Base-by-base conservation (phyloP, 2,113 vertebrate genomes). In the Aplodontia rufa region DNA sequence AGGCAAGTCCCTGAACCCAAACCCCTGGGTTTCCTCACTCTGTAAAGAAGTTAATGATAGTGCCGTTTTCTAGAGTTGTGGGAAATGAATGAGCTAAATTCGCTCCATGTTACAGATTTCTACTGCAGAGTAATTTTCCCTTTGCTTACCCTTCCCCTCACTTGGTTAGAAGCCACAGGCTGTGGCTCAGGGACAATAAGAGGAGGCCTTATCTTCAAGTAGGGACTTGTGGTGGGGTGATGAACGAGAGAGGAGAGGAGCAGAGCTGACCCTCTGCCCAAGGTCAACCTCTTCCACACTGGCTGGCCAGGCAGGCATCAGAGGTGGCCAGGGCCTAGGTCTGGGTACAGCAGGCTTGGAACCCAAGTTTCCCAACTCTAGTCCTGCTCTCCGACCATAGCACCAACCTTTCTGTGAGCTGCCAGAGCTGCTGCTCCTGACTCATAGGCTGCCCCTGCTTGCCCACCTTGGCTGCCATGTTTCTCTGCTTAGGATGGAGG, bases 391-490 rank as follows among this genome's bases (percentile, higher is more conserved):
- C 58, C 10, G 37, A 9, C 12, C 47, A 28, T 35, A 64, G 47
- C 53, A 24, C 4, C 26, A 20, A 1, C 28, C 32, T 5, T 2
- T 45, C 55, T 37, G 10, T 49, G 69, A 47, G 35, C 66, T 47
- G 83, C 4, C 6, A 28, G 12, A 26, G 19, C n/a, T 40, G 5
- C 42, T 26, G 30, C 26, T 85, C 37, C n/a, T 9, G 16, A 12
- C 16, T 62, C 83, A 28, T 0, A 45, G 13, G n/a, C n/a, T n/a
- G n/a, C n/a, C n/a, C n/a, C n/a, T n/a, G n/a, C n/a, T n/a, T 19
- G 12, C 42, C 74, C 2, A 2, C 24, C 4, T n/a, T 8, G 10
- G 1, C 10, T 2, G 1, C 42, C 47, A n/a, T 5, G 5, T 47
- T 62, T 49, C 47, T 81, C 68, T 64, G 66, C 69, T 76, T 69